Conservation (phyloP, 2,888 invertebrate species). For the Hirtodrosophila cameraria region DNA sequence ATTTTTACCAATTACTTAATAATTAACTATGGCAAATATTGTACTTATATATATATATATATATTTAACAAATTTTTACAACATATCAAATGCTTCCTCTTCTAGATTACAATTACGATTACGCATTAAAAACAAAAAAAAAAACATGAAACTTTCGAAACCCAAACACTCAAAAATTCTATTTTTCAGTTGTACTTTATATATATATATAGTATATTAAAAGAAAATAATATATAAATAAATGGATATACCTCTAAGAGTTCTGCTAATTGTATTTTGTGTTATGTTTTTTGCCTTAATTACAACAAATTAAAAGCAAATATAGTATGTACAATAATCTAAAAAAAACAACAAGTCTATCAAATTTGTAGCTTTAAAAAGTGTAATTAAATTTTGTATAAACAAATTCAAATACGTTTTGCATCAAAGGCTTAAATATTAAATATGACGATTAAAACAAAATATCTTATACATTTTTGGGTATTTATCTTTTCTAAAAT, state of each 20-base stretch:
- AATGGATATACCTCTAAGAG: constrained; percentile 54
- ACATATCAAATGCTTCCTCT: constrained; percentile 83
- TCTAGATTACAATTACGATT: constrained; percentile 50
- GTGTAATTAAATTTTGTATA: constrained; percentile 72
- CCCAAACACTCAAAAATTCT: constrained; percentile 3
- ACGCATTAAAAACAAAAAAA: constrained; percentile 40
- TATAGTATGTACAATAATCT: constrained; percentile 45
- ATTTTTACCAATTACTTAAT: constrained; percentile 41
- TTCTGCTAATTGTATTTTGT: constrained; percentile 60
- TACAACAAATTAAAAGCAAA: constrained; percentile 4
- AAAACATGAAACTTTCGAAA: constrained; percentile 1
- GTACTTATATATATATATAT: constrained; percentile 20
- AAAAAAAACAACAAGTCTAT: constrained; percentile 54
- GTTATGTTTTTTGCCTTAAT: constrained; percentile 34
- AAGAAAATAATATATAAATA: constrained; percentile 20
- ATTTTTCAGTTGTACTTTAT: constrained; percentile 19
- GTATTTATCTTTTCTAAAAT: background rate
- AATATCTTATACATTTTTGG: background rate
- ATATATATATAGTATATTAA: constrained; percentile 11
- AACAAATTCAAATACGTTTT: constrained; percentile 54
- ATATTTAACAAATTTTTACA: constrained; percentile 74
- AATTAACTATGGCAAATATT: constrained; percentile 25
- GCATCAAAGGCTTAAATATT: constrained; percentile 73
- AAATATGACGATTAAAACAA: constrained; percentile 50
- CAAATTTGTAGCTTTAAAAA: constrained; percentile 44